Evolutionary conservation across 2,113 vertebrate genomes (phyloP), one percentile per base, ranked within the genome.

Genomic region (Thermophis baileyi): DNA sequence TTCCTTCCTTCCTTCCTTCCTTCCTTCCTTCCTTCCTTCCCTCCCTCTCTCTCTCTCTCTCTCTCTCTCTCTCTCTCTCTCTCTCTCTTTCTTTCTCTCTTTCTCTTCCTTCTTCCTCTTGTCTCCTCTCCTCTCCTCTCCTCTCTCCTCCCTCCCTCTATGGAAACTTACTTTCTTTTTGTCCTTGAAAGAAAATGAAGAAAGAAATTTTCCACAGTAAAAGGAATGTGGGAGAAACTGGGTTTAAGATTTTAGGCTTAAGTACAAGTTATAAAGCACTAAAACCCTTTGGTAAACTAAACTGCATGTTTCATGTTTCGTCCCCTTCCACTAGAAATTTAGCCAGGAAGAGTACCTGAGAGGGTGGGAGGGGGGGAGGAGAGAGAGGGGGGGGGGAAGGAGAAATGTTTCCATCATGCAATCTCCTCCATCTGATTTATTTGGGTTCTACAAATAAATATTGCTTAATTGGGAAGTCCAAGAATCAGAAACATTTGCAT

Each of bases 31-130:
- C 47, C 8, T 47, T 5, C 47, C 0, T 4, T 9, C n/a, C n/a
- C n/a, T n/a, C n/a, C n/a, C n/a, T n/a, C n/a, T 46, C 27, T 87
- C 14, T 51, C 9, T 51, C 51, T 16, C 16, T 85, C 40, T 22
- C 20, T 47, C 9, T 44, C 6, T 44, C 20, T 40, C 74, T 40
- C 4, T 35, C 74, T 16, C 12, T 16, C 51, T 2, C 51, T 16
- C 3, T 14, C 14, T 3, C 11, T 2, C 3, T 3, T 0, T 16
- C 3, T 3, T 27, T 2, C 1, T 27, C 10, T 10, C 6, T 51
- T n/a, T 50, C 4, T 3, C 6, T 27, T 6, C 6, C 16, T 3
- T 0, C 6, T 51, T 51, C 27, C 11, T 3, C 2, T 27, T 6
- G 4, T 18, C 3, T 0, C 6, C 4, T 57, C 24, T 24, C 25